Conservation (phyloP, 2,797 vertebrate species). For the Heterohyrax brucei region DNA sequence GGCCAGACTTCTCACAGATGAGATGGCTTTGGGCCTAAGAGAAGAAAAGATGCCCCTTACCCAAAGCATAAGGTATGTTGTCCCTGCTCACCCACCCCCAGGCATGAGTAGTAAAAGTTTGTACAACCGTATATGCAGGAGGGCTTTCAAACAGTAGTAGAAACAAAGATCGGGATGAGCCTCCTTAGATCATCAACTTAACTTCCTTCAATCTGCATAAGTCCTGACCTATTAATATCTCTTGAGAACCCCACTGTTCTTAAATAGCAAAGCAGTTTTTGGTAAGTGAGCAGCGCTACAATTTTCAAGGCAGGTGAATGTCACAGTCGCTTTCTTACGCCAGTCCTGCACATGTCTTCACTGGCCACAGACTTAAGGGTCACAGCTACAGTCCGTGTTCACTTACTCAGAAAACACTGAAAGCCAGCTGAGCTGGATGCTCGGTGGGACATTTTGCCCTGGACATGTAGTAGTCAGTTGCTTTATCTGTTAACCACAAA, state of each 20-base stretch:
- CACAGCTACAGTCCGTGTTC: neutral
- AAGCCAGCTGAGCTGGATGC: rapidly evolving
- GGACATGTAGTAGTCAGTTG: too few species aligned
- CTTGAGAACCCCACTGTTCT: neutral
- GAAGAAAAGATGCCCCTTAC: neutral
- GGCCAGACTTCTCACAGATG: neutral
- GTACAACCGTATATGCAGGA: neutral
- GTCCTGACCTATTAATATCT: neutral
- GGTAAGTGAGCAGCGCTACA: neutral
- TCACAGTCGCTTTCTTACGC: neutral
- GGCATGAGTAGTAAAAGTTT: neutral
- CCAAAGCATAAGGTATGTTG: rapidly evolving
- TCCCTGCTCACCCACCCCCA: rapidly evolving
- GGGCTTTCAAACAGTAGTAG: neutral
- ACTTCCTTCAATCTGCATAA: neutral
- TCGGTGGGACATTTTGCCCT: neutral
- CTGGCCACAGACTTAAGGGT: neutral
- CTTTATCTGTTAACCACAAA: too few species aligned
- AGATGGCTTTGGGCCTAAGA: neutral
- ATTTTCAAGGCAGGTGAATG: neutral
- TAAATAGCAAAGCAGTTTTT: neutral
- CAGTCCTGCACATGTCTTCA: neutral
- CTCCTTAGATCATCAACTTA: neutral
- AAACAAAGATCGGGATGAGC: too few species aligned
- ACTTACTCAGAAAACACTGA: neutral